These are phyloP conservation scores for Lochmaea crataegi DNA, from an alignment of 2,888 invertebrate genomes.

Conservation along the genomic window DNA sequence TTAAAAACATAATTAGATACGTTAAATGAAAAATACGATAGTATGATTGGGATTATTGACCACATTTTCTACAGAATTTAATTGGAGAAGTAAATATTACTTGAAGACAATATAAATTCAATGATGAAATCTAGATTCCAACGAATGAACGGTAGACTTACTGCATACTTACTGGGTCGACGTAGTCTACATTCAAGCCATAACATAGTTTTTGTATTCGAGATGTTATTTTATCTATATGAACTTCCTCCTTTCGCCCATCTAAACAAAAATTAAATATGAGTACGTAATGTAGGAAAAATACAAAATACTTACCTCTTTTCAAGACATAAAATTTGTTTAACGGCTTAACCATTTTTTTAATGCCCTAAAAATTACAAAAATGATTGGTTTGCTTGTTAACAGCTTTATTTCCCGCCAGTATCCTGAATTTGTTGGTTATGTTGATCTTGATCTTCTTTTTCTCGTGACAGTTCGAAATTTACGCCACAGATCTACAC, in stretches of 20 bases:
- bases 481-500: not conserved
- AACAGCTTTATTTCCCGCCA: constrained; percentile 14
- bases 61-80: not conserved
- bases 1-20: not conserved
- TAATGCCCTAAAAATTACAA: not conserved
- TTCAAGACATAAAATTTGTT: constrained; percentile 66
- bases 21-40: not conserved
- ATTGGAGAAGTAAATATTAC: not conserved
- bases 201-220: constrained; percentile 95
- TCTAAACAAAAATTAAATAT: constrained; percentile 67
- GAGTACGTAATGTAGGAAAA: not conserved
- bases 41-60: not conserved
- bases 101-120: too few relatives aligned
- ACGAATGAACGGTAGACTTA: constrained; percentile 67
- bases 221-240: constrained; percentile 98
- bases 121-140: too few relatives aligned
- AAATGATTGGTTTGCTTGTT: not conserved
- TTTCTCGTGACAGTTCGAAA: too few relatives aligned
- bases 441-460: not conserved
- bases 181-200: constrained; percentile 93
- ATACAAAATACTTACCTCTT: constrained; percentile 61
- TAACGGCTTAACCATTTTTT: constrained; percentile 27
- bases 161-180: constrained; percentile 88
- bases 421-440: not conserved
- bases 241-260: constrained; percentile 90